Conservation (phyloP, 2,797 vertebrate genomes). For the Dendrocincla tyrannina region DNA sequence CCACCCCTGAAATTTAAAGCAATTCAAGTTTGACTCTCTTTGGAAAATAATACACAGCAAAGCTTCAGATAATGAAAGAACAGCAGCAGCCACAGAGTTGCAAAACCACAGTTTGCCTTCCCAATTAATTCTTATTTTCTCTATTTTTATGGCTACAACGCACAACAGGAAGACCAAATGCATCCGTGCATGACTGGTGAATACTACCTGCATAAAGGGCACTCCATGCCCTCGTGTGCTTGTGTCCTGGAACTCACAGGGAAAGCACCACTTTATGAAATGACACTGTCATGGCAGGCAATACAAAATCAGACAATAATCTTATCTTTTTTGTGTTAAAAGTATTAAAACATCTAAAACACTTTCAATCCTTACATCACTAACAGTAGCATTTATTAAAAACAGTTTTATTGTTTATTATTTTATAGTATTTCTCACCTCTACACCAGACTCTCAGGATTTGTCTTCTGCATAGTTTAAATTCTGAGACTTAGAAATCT, state of each 20-base stretch:
- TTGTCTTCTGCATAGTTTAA: neutral
- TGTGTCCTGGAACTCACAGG: neutral
- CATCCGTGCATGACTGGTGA: neutral
- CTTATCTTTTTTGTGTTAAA: neutral
- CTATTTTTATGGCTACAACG: neutral
- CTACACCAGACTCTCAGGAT: neutral
- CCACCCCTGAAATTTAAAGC: constrained; percentile 79
- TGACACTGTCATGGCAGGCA: neutral
- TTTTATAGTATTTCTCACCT: neutral
- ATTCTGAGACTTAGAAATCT: neutral
- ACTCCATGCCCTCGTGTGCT: neutral
- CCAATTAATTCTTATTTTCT: neutral
- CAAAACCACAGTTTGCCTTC: neutral
- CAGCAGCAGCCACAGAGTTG: neutral
- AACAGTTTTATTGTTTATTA: neutral
- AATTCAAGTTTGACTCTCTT: neutral
- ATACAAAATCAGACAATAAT: neutral
- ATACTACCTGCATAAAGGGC: neutral
- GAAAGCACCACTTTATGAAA: neutral
- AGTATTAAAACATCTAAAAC: neutral
- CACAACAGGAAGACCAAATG: neutral
- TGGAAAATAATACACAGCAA: neutral
- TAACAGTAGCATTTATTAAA: neutral
- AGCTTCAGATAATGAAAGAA: neutral
- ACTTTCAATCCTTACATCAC: neutral